A percentile compares a stretch with the other conserved stretches of the same genome.
Conservation (phyloP, 2,888 invertebrate genomes). For the Ichneumon xanthorius region DNA sequence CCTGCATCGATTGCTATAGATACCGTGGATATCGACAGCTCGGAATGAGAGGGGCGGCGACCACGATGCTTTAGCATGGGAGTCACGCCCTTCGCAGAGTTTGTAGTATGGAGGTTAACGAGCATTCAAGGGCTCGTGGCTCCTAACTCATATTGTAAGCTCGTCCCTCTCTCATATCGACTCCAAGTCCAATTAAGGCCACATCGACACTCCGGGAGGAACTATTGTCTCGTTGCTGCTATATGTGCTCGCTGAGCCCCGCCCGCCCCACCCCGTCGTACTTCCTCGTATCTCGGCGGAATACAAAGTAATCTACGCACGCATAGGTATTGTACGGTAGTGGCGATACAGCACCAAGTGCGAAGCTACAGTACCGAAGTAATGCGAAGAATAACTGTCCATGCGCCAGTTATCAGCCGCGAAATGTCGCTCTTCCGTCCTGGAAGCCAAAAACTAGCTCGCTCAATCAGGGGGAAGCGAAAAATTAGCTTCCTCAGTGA, state of each 20-base stretch:
- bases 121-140: conserved; percentile 20
- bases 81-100: neutral
- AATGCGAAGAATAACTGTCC: neutral
- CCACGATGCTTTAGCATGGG: neutral
- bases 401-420: neutral
- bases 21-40: neutral
- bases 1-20: conserved; percentile 3
- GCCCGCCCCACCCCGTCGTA: conserved; percentile 65
- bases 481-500: neutral
- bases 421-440: neutral
- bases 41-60: neutral
- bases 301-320: conserved; percentile 74
- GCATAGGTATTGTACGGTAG: conserved; percentile 36
- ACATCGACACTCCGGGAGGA: conserved; percentile 71
- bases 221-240: conserved; percentile 55
- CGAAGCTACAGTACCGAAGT: neutral
- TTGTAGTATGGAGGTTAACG: conserved; percentile 4
- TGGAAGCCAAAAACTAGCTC: neutral
- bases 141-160: conserved; percentile 49
- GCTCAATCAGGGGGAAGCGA: neutral
- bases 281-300: conserved; percentile 78
- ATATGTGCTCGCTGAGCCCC: conserved; percentile 53
- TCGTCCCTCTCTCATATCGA: conserved; percentile 72
- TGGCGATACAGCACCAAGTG: conserved; percentile 13
- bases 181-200: conserved; percentile 78